Conservation (phyloP, 2,888 invertebrate genomes). For the Mesorhabditis sp. region DNA sequence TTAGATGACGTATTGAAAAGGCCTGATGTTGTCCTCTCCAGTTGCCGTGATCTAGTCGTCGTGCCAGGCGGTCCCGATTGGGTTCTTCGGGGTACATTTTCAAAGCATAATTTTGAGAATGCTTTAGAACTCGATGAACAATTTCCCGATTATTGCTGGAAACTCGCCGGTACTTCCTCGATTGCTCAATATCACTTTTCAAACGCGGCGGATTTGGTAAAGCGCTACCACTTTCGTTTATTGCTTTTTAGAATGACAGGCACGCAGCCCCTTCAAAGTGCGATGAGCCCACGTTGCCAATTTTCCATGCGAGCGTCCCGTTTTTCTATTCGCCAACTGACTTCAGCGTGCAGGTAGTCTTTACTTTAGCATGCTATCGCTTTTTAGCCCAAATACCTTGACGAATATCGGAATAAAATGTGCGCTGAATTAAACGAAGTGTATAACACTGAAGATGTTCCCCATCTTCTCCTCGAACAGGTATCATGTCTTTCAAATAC, state of each 20-base stretch:
- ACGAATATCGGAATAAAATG: constrained; percentile 8
- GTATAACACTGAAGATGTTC: not conserved
- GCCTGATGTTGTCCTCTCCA: not conserved
- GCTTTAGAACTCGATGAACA: constrained; percentile 4
- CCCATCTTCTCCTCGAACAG: too few relatives aligned
- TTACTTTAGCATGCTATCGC: not conserved
- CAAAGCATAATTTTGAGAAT: not conserved
- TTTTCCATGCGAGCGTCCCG: constrained; percentile 15
- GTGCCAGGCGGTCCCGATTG: constrained; percentile 14
- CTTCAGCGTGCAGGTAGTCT: constrained; percentile 14
- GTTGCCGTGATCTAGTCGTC: constrained; percentile 9
- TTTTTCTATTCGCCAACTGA: constrained; percentile 14
- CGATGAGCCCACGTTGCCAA: not conserved
- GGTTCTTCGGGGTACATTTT: constrained; percentile 9
- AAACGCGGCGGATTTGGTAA: not conserved
- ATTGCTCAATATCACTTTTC: constrained; percentile 15
- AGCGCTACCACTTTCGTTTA: not conserved
- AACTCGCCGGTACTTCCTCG: constrained; percentile 8
- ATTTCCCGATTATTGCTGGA: constrained; percentile 14
- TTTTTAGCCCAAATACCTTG: constrained; percentile 13
- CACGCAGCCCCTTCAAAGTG: not conserved
- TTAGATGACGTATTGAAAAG: too few relatives aligned
- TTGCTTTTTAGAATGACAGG: not conserved
- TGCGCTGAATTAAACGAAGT: not conserved
- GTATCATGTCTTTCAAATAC: not conserved